Conservation (phyloP, 2,113 vertebrate genomes). For the Lophius piscatorius region DNA sequence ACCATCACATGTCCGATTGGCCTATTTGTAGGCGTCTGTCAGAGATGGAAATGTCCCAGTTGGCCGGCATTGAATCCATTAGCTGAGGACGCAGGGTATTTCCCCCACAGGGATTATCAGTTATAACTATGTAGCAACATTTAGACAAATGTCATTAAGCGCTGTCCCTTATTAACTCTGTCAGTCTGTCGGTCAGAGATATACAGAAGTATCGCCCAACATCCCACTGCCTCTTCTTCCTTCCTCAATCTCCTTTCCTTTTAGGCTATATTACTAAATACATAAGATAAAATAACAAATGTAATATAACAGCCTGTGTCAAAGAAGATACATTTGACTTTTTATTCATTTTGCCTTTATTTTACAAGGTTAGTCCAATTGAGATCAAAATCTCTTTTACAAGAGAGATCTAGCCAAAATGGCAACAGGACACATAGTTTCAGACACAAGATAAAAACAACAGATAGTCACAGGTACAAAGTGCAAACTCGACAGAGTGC, state of each 20-base stretch:
- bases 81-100: constrained; percentile 31
- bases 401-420: no score
- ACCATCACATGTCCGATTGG: constrained; percentile 16
- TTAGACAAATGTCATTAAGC: constrained; percentile 51
- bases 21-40: constrained; percentile 44
- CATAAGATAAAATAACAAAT: no score
- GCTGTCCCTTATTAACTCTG: constrained; percentile 62
- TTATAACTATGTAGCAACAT: constrained; percentile 15
- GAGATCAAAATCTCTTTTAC: no score
- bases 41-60: constrained; percentile 50
- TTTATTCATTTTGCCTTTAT: no score
- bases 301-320: constrained; percentile 19
- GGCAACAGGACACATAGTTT: no score
- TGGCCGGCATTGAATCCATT: constrained; percentile 64
- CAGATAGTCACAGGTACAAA: no score
- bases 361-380: no score
- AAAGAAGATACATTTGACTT: constrained; percentile 55
- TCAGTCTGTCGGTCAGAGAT: constrained; percentile 45
- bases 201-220: neutral
- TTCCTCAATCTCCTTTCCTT: constrained; percentile 11
- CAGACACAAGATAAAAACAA: no score
- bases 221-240: neutral
- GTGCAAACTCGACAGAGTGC: no score
- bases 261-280: no score
- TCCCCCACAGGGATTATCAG: constrained; percentile 47